These are phyloP conservation scores for Pecten maximus DNA, from an alignment of 2,888 invertebrate species.

Conservation along the genomic window DNA sequence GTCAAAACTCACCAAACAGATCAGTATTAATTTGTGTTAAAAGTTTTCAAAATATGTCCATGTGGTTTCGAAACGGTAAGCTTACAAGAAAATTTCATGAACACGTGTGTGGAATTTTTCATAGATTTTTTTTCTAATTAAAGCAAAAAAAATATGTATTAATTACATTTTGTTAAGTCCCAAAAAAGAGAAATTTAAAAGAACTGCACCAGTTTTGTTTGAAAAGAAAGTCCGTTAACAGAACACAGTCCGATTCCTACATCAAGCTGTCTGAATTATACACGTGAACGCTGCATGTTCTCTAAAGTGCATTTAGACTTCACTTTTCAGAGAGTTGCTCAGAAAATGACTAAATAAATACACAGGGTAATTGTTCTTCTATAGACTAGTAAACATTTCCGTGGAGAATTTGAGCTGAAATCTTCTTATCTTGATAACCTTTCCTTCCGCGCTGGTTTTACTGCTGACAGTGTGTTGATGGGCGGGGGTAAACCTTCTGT, in stretches of 20 bases:
- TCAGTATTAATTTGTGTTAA: slow-evolving; percentile 23
- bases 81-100: not conserved
- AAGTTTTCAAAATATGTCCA: not conserved
- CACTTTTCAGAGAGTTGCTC: not conserved
- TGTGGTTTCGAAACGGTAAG: not conserved
- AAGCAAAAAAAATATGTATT: not conserved
- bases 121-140: not conserved
- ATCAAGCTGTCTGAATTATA: not conserved
- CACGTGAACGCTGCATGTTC: not conserved
- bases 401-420: not conserved
- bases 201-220: not conserved
- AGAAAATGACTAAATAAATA: slow-evolving; percentile 9
- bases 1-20: not conserved
- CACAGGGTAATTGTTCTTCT: not conserved
- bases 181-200: not conserved
- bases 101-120: too few relatives aligned
- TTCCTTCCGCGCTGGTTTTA: not conserved
- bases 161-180: not conserved
- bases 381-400: not conserved
- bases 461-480: not conserved
- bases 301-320: not conserved
- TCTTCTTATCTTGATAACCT: not conserved
- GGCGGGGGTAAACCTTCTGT: not conserved
- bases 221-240: not conserved
- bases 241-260: too few relatives aligned